Evolutionary conservation across 1,140 invertebrate species (phyloP).

Genomic region (Bombus haemorrhoidalis): DNA sequence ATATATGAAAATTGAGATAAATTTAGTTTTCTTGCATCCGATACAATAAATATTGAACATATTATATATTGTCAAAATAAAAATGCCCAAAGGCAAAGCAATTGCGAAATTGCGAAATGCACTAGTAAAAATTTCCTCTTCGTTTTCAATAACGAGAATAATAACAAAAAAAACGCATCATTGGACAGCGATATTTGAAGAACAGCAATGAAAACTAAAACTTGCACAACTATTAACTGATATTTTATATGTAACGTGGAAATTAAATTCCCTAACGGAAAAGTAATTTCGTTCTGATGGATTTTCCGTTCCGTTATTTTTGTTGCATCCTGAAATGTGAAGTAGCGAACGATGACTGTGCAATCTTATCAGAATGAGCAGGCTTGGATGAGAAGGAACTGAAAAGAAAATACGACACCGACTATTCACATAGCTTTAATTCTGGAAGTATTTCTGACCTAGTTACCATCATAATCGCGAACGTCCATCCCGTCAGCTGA

Average conservation of each 20-base stretch:
- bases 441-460: constrained; percentile 16
- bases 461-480: neutral
- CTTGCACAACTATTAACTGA: neutral
- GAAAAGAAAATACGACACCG: constrained; percentile 34
- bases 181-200: neutral
- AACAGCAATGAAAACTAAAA: neutral
- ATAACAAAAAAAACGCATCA: neutral
- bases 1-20: no score
- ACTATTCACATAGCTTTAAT: constrained; percentile 22
- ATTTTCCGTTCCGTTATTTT: constrained; percentile 38
- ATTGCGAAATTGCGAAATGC: neutral
- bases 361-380: constrained; percentile 43
- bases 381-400: neutral
- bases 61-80: neutral
- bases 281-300: constrained; percentile 36
- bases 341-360: constrained; percentile 37
- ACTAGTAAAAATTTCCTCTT: neutral
- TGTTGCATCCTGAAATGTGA: constrained; percentile 22
- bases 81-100: neutral
- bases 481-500: neutral
- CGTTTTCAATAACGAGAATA: neutral
- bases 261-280: constrained; percentile 23
- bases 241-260: neutral
- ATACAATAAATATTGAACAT: no score
- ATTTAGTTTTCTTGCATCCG: no score